Evolutionary conservation across 2,797 vertebrate genomes (phyloP).

Genomic region (Esox masquinongy): DNA sequence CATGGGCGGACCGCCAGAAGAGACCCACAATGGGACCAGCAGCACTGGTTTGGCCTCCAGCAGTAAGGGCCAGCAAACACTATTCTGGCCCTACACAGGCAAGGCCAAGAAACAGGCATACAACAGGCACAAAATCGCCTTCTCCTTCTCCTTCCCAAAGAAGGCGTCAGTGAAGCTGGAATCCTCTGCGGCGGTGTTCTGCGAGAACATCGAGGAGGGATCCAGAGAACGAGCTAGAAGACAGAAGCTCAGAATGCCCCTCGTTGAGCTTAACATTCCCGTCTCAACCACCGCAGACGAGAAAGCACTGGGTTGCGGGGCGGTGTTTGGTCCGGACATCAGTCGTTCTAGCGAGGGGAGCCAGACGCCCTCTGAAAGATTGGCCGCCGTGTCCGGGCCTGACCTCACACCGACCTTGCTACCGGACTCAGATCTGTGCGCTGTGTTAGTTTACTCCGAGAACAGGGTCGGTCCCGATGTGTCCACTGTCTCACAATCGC

Average conservation of each 20-base stretch:
- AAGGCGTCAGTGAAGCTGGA: constrained; percentile 82
- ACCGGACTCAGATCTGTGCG: constrained; percentile 49
- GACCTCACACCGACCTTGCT: constrained; percentile 5
- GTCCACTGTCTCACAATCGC: constrained; percentile 26
- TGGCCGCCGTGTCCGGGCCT: constrained; percentile 46
- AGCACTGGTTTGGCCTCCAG: not conserved
- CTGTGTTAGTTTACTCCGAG: constrained; percentile 53
- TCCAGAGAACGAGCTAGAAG: constrained; percentile 60
- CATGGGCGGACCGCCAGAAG: constrained; percentile 28
- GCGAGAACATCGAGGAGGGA: constrained; percentile 77
- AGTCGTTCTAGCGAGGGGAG: constrained; percentile 29
- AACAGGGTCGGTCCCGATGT: constrained; percentile 33
- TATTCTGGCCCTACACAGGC: constrained; percentile 36
- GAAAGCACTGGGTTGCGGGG: constrained; percentile 54
- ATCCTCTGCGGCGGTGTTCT: constrained; percentile 85
- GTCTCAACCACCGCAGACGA: constrained; percentile 57
- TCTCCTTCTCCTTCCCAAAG: constrained; percentile 88
- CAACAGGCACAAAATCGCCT: constrained; percentile 74
- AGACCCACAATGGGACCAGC: constrained; percentile 34
- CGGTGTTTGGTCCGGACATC: constrained; percentile 51
- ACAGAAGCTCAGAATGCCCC: constrained; percentile 75
- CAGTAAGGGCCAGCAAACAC: constrained; percentile 27
- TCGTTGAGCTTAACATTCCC: constrained; percentile 59
- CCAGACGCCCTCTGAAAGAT: constrained; percentile 53
- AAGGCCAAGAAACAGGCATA: constrained; percentile 69